Evolutionary conservation across 1,140 invertebrate species (phyloP).

Genomic region (Euura saliciscinereae): DNA sequence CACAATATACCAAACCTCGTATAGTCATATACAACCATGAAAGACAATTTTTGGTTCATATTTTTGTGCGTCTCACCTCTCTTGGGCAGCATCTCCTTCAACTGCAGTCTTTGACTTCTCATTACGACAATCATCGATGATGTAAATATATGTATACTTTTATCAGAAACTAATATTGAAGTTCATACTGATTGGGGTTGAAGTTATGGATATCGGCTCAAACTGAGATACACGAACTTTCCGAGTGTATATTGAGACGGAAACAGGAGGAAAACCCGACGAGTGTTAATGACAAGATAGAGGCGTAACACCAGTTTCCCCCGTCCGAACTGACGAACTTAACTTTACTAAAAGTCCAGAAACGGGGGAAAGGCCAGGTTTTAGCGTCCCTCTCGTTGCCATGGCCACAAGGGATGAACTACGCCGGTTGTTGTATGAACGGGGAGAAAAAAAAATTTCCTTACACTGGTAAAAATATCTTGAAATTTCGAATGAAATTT

Average conservation of each 20-base stretch:
- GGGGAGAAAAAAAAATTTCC: too few species aligned
- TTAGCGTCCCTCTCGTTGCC: neutral
- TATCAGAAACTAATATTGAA: neutral
- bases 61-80: neutral
- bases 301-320: neutral
- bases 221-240: neutral
- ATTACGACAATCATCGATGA: neutral
- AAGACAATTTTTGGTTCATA: too few species aligned
- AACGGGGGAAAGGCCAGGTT: neutral
- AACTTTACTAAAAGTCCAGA: neutral
- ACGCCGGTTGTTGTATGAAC: neutral
- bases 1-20: too few species aligned
- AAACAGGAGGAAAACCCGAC: too few species aligned
- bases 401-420: slow-evolving; percentile 1
- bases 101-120: neutral
- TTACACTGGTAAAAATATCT: too few species aligned
- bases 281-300: neutral
- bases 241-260: too few species aligned
- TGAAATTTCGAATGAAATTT: too few species aligned
- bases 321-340: slow-evolving; percentile 1
- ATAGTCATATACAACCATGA: too few species aligned
- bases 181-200: neutral
- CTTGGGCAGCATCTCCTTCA: neutral
- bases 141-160: neutral
- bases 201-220: neutral